phyloP scores from a whole-genome alignment of 2,113 vertebrate genomes.

The Ciconia stormi region DNA sequence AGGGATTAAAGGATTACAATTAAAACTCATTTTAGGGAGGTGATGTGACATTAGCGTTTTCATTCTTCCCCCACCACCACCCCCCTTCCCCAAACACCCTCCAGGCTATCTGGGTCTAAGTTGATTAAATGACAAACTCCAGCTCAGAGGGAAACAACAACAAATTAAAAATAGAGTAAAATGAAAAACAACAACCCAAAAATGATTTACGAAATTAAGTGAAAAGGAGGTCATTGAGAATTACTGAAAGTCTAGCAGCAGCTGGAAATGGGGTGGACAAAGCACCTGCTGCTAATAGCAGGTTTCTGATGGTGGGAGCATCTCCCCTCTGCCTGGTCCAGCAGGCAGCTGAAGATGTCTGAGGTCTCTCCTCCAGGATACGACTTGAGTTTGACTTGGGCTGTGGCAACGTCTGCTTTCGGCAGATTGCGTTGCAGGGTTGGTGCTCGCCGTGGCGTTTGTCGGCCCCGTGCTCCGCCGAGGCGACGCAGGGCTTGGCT shows the following conservation, averaged over 20 bases:
- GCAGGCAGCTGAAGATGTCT: neutral
- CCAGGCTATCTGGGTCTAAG: conserved; percentile 58
- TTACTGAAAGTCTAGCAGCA: neutral
- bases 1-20: conserved; percentile 83
- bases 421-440: accelerated
- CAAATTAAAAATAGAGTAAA: conserved; percentile 30
- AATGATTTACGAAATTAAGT: conserved; percentile 39
- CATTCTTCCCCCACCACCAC: neutral
- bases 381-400: accelerated
- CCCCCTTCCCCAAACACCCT: conserved; percentile 42
- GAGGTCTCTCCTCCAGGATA: neutral
- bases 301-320: neutral
- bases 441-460: accelerated
- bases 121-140: conserved; percentile 60
- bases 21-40: conserved; percentile 72
- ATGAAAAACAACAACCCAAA: conserved; percentile 3
- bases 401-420: neutral
- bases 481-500: neutral
- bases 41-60: conserved; percentile 60
- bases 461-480: accelerated
- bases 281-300: conserved; percentile 1
- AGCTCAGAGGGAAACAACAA: conserved; percentile 37
- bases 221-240: conserved; percentile 51
- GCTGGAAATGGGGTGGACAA: conserved; percentile 12
- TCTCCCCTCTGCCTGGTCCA: neutral